Percentiles rank a stretch among this genome's conserved stretches.
These are phyloP conservation scores for Micropoecilia bifurca DNA, from an alignment of 2,797 vertebrate genomes.

Conservation along the genomic window DNA sequence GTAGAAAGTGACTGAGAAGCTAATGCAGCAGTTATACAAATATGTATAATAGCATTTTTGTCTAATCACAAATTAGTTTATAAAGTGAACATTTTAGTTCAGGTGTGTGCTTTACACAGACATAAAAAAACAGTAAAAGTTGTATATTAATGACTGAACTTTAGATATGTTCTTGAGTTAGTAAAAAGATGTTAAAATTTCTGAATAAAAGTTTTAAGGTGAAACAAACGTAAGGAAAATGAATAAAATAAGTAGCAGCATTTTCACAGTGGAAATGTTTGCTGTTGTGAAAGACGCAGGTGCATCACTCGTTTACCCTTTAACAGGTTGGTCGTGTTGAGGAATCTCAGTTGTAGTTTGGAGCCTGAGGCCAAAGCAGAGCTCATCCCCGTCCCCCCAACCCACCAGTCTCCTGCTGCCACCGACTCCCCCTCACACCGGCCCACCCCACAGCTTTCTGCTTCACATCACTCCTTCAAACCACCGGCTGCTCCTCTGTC, in stretches of 20 bases:
- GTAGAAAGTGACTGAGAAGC: background rate
- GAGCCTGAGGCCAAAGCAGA: slow-evolving; percentile 63
- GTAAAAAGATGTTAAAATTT: background rate
- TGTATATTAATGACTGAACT: background rate
- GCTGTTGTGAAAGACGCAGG: slow-evolving; percentile 1
- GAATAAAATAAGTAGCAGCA: background rate
- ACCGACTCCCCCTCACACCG: background rate
- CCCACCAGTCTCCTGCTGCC: slow-evolving; percentile 1
- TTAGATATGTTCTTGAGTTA: background rate
- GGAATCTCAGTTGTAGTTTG: slow-evolving; percentile 62
- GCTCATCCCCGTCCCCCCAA: slow-evolving; percentile 22
- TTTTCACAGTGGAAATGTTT: slow-evolving; percentile 6
- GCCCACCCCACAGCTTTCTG: slow-evolving; percentile 51
- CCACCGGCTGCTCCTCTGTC: slow-evolving; percentile 70
- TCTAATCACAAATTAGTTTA: background rate
- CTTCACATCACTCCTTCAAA: slow-evolving; percentile 73
- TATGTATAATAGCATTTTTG: background rate
- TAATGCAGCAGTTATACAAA: background rate
- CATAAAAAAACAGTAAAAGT: background rate
- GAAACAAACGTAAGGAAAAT: background rate
- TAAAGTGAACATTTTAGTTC: background rate
- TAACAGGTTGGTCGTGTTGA: slow-evolving; percentile 59
- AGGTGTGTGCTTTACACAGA: background rate
- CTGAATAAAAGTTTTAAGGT: background rate
- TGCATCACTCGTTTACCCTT: background rate